Evolutionary conservation across 2,113 vertebrate genomes (phyloP), one percentile per base, ranked within the genome.

Genomic region (Ptilorrhoa leucosticta): DNA sequence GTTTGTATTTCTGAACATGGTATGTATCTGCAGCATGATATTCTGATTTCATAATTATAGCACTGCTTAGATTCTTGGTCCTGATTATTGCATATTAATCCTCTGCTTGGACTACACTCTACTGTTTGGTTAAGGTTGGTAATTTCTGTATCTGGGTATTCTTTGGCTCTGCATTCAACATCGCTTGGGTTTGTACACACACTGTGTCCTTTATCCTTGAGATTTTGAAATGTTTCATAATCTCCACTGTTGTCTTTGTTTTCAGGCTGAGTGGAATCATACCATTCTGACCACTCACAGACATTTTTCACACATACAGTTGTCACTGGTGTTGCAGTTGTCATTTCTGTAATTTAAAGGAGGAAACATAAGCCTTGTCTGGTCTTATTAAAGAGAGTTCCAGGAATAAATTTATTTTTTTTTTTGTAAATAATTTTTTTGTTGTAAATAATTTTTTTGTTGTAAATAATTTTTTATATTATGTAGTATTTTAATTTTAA

Each of bases 211-310:
- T 51, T 87, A 3, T 23, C 4, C 75, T n/a, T 94, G 53, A 98
- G 89, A 8, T 39, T 93, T 22, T 51, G 58, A 6, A 97, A 82
- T 1, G 96, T 98, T 96, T 98, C 98, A 9, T 98, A 71, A 60
- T 98, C 98, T 19, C 98, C 98, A 0, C 95, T 89, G 1, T 72
- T 69, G 5, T 33, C 6, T 10, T 33, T 73, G 0, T 47, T 21
- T 48, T 63, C 88, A 2, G 98, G 98, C 20, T 45, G 53, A n/a
- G 45, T 76, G 7, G 58, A 19, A 18, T 98, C 97, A 6, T 94
- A 97, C 98, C 98, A 98, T 33, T 44, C 33, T 3, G 98, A 97
- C 98, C 98, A 98, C 2, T 0, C 11, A 68, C 98, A 98, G 22
- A 69, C 19, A 2, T 96, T 53, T 4, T 40, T 92, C 8, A 98